Evolutionary conservation across 1,140 invertebrate species (phyloP), one percentile per base, ranked within the genome.

Genomic region (Drosophila lini): DNA sequence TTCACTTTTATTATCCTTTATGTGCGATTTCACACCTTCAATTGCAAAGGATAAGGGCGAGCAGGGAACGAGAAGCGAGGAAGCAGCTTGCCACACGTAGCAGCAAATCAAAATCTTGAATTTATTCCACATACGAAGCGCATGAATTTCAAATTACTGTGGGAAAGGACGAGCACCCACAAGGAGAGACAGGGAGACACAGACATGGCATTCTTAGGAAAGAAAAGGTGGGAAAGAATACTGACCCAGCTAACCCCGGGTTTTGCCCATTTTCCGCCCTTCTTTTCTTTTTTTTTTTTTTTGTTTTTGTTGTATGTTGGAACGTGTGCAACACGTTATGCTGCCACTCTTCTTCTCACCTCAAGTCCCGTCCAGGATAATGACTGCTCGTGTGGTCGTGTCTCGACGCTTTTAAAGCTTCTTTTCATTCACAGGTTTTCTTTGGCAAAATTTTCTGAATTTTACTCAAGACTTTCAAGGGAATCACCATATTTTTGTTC

Each of bases 121-220:
- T 91, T 91, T 91, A 91, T 91, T 91, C 88, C 88, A 89, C 88
- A 91, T 91, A 89, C 88, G 81, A 91, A 91, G 80, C 88, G 89
- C 89, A 91, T 91, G 88, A 91, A 91, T 91, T 91, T 91, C 88
- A 91, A 91, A 91, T 91, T 91, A 91, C 88, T 91, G 89, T 91
- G 88, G 62, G 83, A 91, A 28, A 28, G 25, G 25, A 91, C 68
- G 42, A 15, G 42, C 50, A 65, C 50, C 42, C n/a, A 55, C 28
- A 45, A 22, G 45, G 19, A 50, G 19, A 50, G 25, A 70, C n/a
- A 41, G 40, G 16, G n/a, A 16, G 40, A 40, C n/a, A 19, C 8
- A 19, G 19, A 22, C 19, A 28, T 52, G 31, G 16, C 32, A 52
- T 13, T 19, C 9, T 16, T 11, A 40, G 7, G 38, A 15, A 61